Percentiles rank a stretch among this genome's conserved stretches.
These are phyloP conservation scores for Anoura caudifer DNA, from an alignment of 2,113 vertebrate genomes.

Conservation along the genomic window DNA sequence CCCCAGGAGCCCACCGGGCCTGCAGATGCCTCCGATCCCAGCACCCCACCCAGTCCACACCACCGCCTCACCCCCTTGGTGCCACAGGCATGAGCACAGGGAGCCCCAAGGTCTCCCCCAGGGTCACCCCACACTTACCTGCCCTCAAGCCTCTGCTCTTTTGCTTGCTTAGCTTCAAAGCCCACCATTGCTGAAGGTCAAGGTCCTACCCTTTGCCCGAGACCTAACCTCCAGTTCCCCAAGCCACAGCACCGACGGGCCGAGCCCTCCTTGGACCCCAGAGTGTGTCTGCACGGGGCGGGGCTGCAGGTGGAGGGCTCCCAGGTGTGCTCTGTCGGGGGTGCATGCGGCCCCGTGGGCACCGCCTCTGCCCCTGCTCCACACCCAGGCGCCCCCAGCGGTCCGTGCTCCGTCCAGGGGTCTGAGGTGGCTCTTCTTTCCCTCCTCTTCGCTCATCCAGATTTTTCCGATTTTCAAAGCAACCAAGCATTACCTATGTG, in stretches of 20 bases:
- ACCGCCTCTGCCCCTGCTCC: accelerated
- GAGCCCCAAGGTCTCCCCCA: background rate
- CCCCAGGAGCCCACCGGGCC: background rate
- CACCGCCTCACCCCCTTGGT: background rate
- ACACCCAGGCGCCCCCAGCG: accelerated
- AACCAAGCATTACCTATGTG: accelerated
- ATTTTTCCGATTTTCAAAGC: background rate
- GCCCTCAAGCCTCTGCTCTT: background rate
- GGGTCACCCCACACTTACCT: accelerated
- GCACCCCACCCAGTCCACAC: background rate
- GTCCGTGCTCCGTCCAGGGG: accelerated
- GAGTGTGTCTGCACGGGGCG: accelerated
- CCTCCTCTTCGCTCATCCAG: background rate
- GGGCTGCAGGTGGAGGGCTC: background rate
- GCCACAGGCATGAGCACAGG: accelerated
- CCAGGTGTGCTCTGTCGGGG: too few relatives aligned
- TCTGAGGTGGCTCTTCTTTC: background rate
- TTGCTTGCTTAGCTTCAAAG: accelerated
- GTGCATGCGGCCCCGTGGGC: accelerated
- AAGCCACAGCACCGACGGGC: accelerated
- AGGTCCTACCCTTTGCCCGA: accelerated
- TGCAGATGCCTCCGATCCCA: background rate
- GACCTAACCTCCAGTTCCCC: background rate
- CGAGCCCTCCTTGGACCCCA: accelerated
- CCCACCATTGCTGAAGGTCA: accelerated